A percentile compares a stretch with the other conserved stretches of the same genome.
phyloP scores from a whole-genome alignment of 2,888 invertebrate genomes.

The Torymus texanus region DNA sequence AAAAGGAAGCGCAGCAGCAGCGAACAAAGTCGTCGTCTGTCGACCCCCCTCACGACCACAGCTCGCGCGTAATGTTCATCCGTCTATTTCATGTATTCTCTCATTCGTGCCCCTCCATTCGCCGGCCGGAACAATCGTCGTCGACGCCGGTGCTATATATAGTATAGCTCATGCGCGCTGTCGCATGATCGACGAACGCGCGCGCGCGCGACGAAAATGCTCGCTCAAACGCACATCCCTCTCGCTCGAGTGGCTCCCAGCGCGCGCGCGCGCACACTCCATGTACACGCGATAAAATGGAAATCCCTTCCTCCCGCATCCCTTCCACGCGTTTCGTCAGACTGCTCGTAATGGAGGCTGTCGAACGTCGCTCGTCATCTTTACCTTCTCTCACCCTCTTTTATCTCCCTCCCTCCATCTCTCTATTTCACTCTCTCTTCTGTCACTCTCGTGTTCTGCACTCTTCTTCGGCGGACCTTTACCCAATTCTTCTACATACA shows the following conservation, averaged over 20 bases:
- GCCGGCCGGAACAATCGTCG: no score
- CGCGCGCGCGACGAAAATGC: slow-evolving; percentile 8
- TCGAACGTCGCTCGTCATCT: not conserved
- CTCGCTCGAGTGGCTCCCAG: not conserved
- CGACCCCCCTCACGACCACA: no score
- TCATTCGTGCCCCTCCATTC: not conserved
- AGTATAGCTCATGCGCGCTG: not conserved
- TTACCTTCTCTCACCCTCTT: not conserved
- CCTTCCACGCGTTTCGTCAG: not conserved
- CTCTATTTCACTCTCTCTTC: not conserved
- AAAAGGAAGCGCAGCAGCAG: no score
- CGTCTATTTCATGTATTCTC: no score
- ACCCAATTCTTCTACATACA: slow-evolving; percentile 13
- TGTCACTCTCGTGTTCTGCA: not conserved
- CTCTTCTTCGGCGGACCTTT: slow-evolving; percentile 11
- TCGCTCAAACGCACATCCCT: slow-evolving; percentile 19
- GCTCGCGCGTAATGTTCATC: no score
- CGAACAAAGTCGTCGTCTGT: no score
- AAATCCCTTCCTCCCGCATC: slow-evolving; percentile 3
- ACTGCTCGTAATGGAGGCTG: no score
- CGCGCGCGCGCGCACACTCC: not conserved
- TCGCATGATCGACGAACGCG: slow-evolving; percentile 7
- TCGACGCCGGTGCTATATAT: no score
- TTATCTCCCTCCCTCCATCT: no score
- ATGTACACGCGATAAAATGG: slow-evolving; percentile 35